Percentiles rank a stretch among this genome's conserved stretches.
These are phyloP conservation scores for Podocnemis expansa DNA, from an alignment of 2,113 vertebrate genomes.

Conservation along the genomic window DNA sequence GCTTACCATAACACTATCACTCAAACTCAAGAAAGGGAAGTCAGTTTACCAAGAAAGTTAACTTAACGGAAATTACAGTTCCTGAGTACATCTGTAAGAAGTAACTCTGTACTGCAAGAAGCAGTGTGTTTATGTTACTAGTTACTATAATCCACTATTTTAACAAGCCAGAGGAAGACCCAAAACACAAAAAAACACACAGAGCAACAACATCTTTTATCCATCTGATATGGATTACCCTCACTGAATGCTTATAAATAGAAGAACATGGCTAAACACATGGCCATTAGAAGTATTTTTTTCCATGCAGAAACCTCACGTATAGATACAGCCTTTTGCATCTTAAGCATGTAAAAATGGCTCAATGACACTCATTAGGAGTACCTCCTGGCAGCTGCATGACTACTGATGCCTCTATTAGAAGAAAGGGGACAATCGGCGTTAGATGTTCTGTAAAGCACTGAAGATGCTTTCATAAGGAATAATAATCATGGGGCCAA, in stretches of 20 bases:
- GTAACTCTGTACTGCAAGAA: background rate
- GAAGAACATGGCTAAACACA: background rate
- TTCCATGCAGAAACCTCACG: constrained; percentile 33
- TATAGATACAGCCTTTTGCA: constrained; percentile 5
- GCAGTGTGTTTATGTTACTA: background rate
- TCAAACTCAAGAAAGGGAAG: background rate
- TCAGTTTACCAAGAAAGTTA: constrained; percentile 9
- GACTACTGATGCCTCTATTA: constrained; percentile 51
- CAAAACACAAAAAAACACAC: background rate
- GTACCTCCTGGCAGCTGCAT: constrained; percentile 54
- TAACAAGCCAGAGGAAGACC: rapidly evolving
- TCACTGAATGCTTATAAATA: constrained; percentile 9
- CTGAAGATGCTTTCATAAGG: constrained; percentile 43
- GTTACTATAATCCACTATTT: background rate
- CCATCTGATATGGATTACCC: constrained; percentile 2
- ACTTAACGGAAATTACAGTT: background rate
- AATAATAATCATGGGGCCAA: constrained; percentile 41
- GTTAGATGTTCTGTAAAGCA: constrained; percentile 44
- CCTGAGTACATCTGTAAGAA: background rate
- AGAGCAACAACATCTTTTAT: background rate
- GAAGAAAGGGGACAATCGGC: constrained; percentile 38
- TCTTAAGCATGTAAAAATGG: constrained; percentile 1
- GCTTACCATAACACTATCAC: background rate
- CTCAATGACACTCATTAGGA: background rate
- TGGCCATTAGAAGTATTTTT: constrained; percentile 22